phyloP scores from a whole-genome alignment of 1,140 invertebrate species.

The Drosophila sulfurigaster region DNA sequence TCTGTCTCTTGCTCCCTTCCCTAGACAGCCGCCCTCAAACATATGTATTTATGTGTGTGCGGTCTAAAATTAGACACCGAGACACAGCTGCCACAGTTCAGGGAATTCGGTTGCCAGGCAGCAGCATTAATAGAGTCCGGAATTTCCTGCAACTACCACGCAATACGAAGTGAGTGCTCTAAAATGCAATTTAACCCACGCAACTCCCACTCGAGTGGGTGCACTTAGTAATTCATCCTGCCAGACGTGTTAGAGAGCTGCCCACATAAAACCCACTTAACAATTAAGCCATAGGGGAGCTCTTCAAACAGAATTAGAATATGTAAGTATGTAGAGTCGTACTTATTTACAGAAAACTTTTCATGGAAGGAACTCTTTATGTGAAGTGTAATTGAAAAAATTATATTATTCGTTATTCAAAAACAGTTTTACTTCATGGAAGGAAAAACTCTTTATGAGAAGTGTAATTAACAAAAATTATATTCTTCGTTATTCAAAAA shows the following conservation, averaged over 20 bases:
- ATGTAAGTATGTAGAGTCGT: no score
- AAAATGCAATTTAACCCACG: slow-evolving; percentile 12
- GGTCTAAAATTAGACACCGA: not conserved
- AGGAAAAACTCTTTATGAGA: no score
- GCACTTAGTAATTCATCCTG: not conserved
- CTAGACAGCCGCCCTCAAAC: not conserved
- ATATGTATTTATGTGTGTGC: not conserved
- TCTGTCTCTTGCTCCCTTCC: no score
- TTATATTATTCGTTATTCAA: no score
- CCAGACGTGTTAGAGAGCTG: no score
- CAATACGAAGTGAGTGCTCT: not conserved
- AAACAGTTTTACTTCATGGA: no score
- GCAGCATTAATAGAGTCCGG: not conserved
- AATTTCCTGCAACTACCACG: not conserved
- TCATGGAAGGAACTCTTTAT: not conserved
- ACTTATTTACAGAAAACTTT: no score
- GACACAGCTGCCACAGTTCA: not conserved
- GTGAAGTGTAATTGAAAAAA: not conserved
- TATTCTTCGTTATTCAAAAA: no score
- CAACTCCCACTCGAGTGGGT: not conserved
- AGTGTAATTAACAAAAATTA: no score
- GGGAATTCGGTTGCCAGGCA: slow-evolving; percentile 7
- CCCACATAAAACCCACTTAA: not conserved
- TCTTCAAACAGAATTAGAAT: not conserved
- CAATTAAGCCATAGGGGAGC: not conserved